These are phyloP conservation scores for Ondatra zibethicus DNA, from an alignment of 2,113 vertebrate species.

Conservation along the genomic window DNA sequence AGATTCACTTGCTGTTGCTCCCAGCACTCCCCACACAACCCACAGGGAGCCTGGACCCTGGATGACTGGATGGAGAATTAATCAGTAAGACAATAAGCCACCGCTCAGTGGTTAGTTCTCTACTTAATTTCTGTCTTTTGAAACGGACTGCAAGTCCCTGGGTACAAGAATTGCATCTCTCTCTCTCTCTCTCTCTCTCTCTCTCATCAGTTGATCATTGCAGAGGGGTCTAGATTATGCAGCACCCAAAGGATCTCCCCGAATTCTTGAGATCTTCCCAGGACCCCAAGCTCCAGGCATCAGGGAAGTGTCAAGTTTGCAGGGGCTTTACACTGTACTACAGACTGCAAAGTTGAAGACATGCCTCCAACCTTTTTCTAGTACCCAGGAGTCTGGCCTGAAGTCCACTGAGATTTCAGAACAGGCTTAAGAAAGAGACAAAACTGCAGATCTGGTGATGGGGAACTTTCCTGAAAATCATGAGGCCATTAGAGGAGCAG, in stretches of 20 bases:
- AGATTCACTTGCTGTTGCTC: background rate
- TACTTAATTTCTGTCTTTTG: background rate
- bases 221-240: background rate
- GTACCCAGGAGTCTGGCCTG: background rate
- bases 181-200: background rate
- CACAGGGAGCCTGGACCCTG: background rate
- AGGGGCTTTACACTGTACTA: background rate
- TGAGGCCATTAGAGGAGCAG: background rate
- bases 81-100: background rate
- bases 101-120: background rate
- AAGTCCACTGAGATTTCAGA: background rate
- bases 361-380: no score
- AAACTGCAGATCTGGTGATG: background rate
- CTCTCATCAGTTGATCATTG: background rate
- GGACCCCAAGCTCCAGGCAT: background rate
- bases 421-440: background rate
- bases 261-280: background rate
- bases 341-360: background rate
- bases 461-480: conserved; percentile 3
- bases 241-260: background rate
- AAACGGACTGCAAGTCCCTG: background rate
- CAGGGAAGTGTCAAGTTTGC: background rate
- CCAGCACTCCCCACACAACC: no score
- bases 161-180: fast-evolving
- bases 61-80: fast-evolving